Evolutionary conservation across 2,113 vertebrate genomes (phyloP), one percentile per base, ranked within the genome.

Genomic region (Aphyosemion australe): DNA sequence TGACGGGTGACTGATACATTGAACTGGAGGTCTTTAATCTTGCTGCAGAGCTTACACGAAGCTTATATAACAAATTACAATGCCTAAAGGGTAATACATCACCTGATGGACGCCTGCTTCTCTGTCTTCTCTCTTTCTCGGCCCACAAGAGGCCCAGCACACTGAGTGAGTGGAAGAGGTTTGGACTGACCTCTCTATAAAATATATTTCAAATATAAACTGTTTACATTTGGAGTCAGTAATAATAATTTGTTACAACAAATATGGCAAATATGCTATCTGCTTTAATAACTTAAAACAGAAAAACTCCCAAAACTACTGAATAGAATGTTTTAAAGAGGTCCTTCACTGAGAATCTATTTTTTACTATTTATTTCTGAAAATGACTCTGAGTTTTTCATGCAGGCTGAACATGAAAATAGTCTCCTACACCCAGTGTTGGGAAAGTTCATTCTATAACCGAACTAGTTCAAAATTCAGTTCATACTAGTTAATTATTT

Each of bases 51-150:
- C 89, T 82, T 93, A 92, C 88, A 91, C 88, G 91, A 94, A 92
- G 89, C 88, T 90, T 93, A 89, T 84, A 94, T 91, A 92, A 93
- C 89, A 93, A 92, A 95, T 88, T 89, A 87, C 87, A 87, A 91
- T 86, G 82, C 84, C 83, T 91, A 68, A 79, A 88, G 90, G 92
- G 88, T 91, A 87, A 92, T 91, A 91, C 84, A 92, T 93, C 90
- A 84, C 84, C 87, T 83, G 79, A 78, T 86, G 89, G 84, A 90
- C 84, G 83, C 79, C 81, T 82, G 72, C 72, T 61, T 73, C 67
- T 80, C 74, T 73, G 71, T 79, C 66, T 75, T 76, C 75, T 83
- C 61, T 61, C 61, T 67, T 81, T 76, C 57, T 84, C 71, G 72
- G 65, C 71, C 74, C 59, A 62, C 61, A 82, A 86, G 79, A 87